phyloP scores from a whole-genome alignment of 2,888 invertebrate genomes.

The Drosophila recens region DNA sequence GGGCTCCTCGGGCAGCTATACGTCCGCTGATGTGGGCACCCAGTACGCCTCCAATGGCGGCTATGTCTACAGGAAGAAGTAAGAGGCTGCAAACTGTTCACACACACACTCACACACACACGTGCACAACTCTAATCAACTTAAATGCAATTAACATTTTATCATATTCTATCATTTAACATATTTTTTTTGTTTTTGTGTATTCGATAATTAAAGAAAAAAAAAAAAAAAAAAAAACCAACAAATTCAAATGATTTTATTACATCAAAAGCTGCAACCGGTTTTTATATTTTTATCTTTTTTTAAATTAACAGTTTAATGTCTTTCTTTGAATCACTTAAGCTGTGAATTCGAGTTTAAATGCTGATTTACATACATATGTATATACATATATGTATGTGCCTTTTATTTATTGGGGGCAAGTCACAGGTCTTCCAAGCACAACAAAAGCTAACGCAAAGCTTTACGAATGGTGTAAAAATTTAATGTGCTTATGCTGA shows the following conservation, averaged over 20 bases:
- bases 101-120: neutral
- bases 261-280: constrained; percentile 4
- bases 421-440: neutral
- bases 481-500: neutral
- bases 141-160: constrained; percentile 29
- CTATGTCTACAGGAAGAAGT: constrained; percentile 83
- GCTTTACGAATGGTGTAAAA: constrained; percentile 1
- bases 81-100: constrained; percentile 62
- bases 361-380: neutral
- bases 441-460: neutral
- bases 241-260: constrained; percentile 9
- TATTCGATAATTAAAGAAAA: constrained; percentile 48
- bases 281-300: neutral
- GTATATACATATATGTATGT: neutral
- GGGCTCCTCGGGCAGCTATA: constrained; percentile 57
- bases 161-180: constrained; percentile 26
- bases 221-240: constrained; percentile 8
- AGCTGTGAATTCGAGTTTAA: neutral
- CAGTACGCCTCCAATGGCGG: constrained; percentile 84
- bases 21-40: constrained; percentile 72
- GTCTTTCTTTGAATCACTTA: constrained; percentile 4
- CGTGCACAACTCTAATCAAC: constrained; percentile 34
- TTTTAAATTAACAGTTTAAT: constrained; percentile 10
- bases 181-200: constrained; percentile 41
- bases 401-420: neutral